A percentile compares a stretch with the other conserved stretches of the same genome.
phyloP scores from a whole-genome alignment of 1,140 invertebrate species.

The Papilio aristodemus region DNA sequence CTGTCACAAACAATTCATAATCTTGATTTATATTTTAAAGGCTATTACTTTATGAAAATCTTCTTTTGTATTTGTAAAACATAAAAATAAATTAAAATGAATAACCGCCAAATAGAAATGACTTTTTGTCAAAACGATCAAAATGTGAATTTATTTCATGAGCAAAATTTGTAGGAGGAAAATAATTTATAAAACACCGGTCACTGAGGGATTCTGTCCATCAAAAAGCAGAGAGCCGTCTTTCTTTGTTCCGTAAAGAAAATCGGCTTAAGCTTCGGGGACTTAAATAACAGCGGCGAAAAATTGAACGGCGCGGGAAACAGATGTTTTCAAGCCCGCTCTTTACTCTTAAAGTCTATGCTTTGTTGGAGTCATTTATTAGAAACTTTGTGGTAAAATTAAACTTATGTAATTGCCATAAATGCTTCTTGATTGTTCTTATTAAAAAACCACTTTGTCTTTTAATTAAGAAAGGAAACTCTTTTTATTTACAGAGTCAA shows the following conservation, averaged over 20 bases:
- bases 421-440: not conserved
- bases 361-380: slow-evolving; percentile 23
- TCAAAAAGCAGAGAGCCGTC: slow-evolving; percentile 27
- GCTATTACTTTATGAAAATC: too few species aligned
- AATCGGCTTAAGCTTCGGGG: slow-evolving; percentile 30
- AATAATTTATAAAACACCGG: slow-evolving; percentile 31
- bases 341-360: slow-evolving; percentile 22
- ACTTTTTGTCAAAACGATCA: not conserved
- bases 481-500: too few species aligned
- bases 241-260: slow-evolving; percentile 32
- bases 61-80: not conserved
- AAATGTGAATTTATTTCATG: slow-evolving; percentile 12
- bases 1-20: too few species aligned
- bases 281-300: slow-evolving; percentile 26
- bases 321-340: slow-evolving; percentile 24
- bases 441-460: not conserved
- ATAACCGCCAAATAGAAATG: not conserved
- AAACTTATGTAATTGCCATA: not conserved
- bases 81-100: not conserved
- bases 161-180: slow-evolving; percentile 13
- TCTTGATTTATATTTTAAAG: too few species aligned
- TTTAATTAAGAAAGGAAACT: too few species aligned
- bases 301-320: slow-evolving; percentile 31
- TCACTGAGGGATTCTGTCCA: slow-evolving; percentile 29
- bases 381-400: slow-evolving; percentile 14